Conservation (phyloP, 2,113 vertebrate genomes). For the Platanista minor region DNA sequence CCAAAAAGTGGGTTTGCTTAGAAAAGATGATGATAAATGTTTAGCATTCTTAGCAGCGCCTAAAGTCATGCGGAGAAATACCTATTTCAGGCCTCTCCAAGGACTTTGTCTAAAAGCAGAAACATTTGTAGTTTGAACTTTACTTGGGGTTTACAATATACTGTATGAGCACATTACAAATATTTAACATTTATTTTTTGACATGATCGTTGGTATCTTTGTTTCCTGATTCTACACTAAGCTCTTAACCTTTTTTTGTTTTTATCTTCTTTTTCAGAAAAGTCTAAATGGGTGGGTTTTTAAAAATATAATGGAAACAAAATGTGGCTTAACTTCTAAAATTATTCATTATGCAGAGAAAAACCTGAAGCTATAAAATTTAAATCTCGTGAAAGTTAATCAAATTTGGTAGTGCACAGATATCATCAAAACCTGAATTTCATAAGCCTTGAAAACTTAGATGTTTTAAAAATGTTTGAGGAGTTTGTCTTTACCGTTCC, state of each 20-base stretch:
- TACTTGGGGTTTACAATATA: background rate
- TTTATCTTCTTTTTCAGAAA: background rate
- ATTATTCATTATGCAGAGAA: constrained; percentile 28
- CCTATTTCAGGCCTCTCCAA: background rate
- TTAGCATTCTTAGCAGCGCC: background rate
- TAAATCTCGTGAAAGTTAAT: constrained; percentile 50
- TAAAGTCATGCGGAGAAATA: background rate
- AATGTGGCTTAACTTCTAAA: constrained; percentile 19
- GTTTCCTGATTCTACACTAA: background rate
- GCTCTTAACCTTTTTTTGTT: background rate
- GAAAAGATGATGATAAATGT: background rate
- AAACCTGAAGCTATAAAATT: constrained; percentile 45
- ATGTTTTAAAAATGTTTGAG: background rate
- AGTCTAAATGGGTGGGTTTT: background rate
- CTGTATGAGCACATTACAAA: background rate
- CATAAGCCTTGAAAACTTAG: background rate
- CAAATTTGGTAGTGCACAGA: constrained; percentile 25
- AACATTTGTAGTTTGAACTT: background rate
- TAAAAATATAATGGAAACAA: background rate
- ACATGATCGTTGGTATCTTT: background rate
- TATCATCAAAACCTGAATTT: constrained; percentile 35
- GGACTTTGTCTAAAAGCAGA: background rate
- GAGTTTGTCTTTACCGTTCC: background rate
- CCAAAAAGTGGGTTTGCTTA: background rate
- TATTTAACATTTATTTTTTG: background rate